Conservation (phyloP, 1,140 invertebrate genomes). For the Drosophila eugracilis region DNA sequence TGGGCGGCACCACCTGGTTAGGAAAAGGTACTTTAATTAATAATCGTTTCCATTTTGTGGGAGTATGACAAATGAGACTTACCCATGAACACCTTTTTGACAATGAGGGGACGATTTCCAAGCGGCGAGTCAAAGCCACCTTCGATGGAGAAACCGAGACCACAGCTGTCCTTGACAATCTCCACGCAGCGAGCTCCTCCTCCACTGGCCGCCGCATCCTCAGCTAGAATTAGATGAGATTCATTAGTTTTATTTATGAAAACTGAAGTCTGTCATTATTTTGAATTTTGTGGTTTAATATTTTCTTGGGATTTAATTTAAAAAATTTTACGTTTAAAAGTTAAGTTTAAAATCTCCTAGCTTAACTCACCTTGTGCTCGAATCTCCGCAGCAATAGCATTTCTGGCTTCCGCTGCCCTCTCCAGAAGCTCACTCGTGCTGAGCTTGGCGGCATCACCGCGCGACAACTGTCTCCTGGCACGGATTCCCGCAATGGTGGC, state of each 20-base stretch:
- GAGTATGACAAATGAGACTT: constrained; percentile 57
- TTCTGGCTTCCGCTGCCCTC: constrained; percentile 72
- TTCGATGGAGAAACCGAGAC: constrained; percentile 96
- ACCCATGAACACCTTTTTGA: constrained; percentile 97
- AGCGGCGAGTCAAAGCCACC: constrained; percentile 95
- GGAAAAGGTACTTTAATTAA: constrained; percentile 1
- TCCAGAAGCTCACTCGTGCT: constrained; percentile 81
- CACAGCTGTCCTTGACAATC: constrained; percentile 94
- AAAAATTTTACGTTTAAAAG: too few relatives aligned
- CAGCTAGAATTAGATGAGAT: constrained; percentile 32
- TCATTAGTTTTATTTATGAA: background rate
- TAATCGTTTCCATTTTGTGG: background rate
- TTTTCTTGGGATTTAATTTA: too few relatives aligned
- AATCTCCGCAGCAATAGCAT: constrained; percentile 82
- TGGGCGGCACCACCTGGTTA: constrained; percentile 93
- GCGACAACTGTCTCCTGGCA: constrained; percentile 71
- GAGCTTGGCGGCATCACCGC: constrained; percentile 76
- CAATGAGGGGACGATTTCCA: constrained; percentile 93
- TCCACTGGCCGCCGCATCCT: constrained; percentile 55
- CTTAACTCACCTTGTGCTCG: constrained; percentile 67
- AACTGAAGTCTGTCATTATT: background rate
- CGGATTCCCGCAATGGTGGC: constrained; percentile 75
- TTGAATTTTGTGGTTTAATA: too few relatives aligned
- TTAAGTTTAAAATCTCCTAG: too few relatives aligned
- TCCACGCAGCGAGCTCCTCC: constrained; percentile 85